Evolutionary conservation across 2,113 vertebrate genomes (phyloP).

Genomic region (Engraulis encrasicolus): DNA sequence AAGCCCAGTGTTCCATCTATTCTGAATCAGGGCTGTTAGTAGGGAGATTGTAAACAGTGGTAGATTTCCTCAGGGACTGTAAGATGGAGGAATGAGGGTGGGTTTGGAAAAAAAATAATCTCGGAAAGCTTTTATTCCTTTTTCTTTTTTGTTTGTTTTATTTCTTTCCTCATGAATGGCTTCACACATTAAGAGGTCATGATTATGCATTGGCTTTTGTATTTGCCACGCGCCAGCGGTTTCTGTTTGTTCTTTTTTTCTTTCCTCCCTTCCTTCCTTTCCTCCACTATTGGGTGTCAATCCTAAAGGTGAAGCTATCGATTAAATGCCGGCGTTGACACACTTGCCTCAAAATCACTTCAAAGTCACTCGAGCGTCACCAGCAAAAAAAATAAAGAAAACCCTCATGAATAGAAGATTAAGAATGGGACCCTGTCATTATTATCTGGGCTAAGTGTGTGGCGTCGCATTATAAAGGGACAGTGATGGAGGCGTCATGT

Average conservation of each 20-base stretch:
- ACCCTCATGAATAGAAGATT: constrained; percentile 44
- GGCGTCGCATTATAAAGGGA: not conserved
- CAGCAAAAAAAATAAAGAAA: too few relatives aligned
- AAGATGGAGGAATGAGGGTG: not conserved
- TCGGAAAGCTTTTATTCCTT: constrained; percentile 11
- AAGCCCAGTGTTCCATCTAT: not conserved
- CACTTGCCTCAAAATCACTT: constrained; percentile 48
- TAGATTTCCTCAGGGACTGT: not conserved
- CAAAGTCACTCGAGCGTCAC: constrained; percentile 44
- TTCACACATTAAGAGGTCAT: constrained; percentile 40
- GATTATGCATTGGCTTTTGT: constrained; percentile 42
- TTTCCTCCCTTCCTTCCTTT: too few relatives aligned
- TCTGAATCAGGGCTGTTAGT: not conserved
- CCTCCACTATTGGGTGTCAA: constrained; percentile 60
- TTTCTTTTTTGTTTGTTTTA: not conserved
- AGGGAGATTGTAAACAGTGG: not conserved
- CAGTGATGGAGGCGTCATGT: not conserved
- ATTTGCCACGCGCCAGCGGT: constrained; percentile 43
- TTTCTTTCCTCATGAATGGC: constrained; percentile 15
- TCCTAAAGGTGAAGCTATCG: constrained; percentile 65
- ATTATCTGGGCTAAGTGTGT: constrained; percentile 21
- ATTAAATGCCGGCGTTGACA: constrained; percentile 57
- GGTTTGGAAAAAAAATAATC: not conserved
- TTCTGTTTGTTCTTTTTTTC: constrained; percentile 48
- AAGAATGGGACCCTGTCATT: constrained; percentile 7